Evolutionary conservation across 2,113 vertebrate genomes (phyloP).

Genomic region (Erythrocercus mccallii): DNA sequence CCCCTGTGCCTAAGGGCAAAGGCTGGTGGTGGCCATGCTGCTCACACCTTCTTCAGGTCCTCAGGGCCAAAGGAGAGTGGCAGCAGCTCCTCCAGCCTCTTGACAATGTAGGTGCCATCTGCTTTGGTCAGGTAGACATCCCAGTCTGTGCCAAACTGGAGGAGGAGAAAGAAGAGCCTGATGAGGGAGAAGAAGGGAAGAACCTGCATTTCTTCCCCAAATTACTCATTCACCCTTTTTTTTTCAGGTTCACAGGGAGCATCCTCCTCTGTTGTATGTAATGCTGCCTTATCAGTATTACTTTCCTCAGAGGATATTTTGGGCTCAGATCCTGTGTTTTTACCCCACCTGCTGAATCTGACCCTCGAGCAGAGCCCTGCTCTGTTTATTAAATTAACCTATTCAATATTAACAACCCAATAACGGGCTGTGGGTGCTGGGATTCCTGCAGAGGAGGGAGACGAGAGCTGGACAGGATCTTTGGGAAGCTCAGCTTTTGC

Average conservation of each 20-base stretch:
- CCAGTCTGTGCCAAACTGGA: constrained; percentile 86
- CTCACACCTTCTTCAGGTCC: constrained; percentile 71
- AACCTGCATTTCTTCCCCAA: neutral
- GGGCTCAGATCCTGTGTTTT: neutral
- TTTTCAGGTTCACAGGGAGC: neutral
- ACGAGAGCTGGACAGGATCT: rapidly evolving
- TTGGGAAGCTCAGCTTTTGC: neutral
- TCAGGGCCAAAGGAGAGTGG: constrained; percentile 86
- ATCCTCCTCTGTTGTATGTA: neutral
- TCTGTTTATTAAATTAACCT: no score
- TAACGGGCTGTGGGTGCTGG: rapidly evolving
- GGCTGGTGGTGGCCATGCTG: neutral
- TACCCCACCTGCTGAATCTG: neutral
- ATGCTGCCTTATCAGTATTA: neutral
- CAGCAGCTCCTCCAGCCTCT: constrained; percentile 80
- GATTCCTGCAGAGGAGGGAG: rapidly evolving
- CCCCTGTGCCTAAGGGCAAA: neutral
- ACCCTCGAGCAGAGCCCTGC: rapidly evolving
- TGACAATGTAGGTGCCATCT: constrained; percentile 73
- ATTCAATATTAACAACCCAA: neutral
- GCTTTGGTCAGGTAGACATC: constrained; percentile 82
- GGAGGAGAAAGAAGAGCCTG: neutral
- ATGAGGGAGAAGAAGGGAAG: neutral
- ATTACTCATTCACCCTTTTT: neutral
- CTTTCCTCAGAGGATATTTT: neutral